These are phyloP conservation scores for Pyralis farinalis DNA, from an alignment of 2,888 invertebrate genomes.

Conservation along the genomic window DNA sequence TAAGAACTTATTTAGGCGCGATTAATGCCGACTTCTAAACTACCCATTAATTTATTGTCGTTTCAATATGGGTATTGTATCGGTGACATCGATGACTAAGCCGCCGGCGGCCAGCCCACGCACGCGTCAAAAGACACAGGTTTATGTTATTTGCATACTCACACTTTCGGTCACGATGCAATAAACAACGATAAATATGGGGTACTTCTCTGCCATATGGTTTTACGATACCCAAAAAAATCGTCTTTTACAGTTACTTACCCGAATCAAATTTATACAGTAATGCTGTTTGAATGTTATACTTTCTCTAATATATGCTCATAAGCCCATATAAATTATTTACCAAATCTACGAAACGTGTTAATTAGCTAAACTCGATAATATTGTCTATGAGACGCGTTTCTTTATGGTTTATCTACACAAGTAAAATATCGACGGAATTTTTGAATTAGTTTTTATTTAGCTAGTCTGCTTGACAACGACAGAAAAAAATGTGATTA, in stretches of 20 bases:
- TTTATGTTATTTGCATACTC: constrained; percentile 41
- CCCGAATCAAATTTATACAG: not conserved
- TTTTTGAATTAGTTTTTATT: constrained; percentile 2
- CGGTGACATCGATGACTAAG: constrained; percentile 55
- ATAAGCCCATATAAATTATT: constrained; percentile 8
- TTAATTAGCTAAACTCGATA: constrained; percentile 9
- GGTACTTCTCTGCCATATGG: constrained; percentile 18
- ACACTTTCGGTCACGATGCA: constrained; percentile 22
- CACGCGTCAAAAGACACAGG: constrained; percentile 31
- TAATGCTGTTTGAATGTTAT: not conserved
- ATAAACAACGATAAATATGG: constrained; percentile 30
- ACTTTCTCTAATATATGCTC: not conserved
- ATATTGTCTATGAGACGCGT: constrained; percentile 8
- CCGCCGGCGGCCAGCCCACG: constrained; percentile 41
- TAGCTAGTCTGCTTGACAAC: constrained; percentile 1
- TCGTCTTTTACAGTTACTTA: constrained; percentile 30
- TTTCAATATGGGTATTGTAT: constrained; percentile 45
- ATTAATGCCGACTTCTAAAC: constrained; percentile 39
- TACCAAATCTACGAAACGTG: constrained; percentile 6
- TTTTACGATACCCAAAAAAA: constrained; percentile 23
- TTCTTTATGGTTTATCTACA: constrained; percentile 5
- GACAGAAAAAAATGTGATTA: constrained; percentile 4
- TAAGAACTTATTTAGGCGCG: constrained; percentile 17
- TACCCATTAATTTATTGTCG: constrained; percentile 38
- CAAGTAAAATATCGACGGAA: constrained; percentile 1